A percentile compares a stretch with the other conserved stretches of the same genome.
These are phyloP conservation scores for Marasmarcha lunaedactyla DNA, from an alignment of 2,888 invertebrate species.

Conservation along the genomic window DNA sequence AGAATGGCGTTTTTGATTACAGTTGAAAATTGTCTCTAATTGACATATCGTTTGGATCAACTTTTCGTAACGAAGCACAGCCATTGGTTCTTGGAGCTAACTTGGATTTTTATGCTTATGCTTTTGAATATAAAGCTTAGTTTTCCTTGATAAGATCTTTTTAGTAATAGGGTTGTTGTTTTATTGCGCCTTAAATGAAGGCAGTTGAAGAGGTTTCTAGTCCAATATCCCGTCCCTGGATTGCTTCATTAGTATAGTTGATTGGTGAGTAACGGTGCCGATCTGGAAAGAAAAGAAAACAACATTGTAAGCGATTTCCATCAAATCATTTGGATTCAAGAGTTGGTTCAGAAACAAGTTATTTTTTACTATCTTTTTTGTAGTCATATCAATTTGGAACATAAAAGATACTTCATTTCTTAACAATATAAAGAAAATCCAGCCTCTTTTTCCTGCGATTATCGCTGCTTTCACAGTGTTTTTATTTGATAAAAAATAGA, in stretches of 20 bases:
- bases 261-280: slow-evolving; percentile 47
- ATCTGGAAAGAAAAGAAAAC: slow-evolving; percentile 50
- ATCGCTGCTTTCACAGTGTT: too few species aligned
- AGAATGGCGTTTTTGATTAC: slow-evolving; percentile 42
- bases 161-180: slow-evolving; percentile 34
- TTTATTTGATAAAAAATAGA: too few species aligned
- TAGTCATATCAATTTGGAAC: too few species aligned
- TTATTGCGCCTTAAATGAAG: slow-evolving; percentile 47
- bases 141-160: slow-evolving; percentile 24
- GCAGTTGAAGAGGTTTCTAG: slow-evolving; percentile 45
- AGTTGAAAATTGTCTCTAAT: slow-evolving; percentile 43
- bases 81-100: slow-evolving; percentile 41
- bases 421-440: too few species aligned
- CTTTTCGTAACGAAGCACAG: slow-evolving; percentile 40
- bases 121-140: slow-evolving; percentile 29
- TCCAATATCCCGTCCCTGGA: slow-evolving; percentile 62
- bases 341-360: too few species aligned
- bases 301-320: too few species aligned
- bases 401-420: too few species aligned
- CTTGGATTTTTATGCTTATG: slow-evolving; percentile 26
- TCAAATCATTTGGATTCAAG: too few species aligned
- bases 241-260: slow-evolving; percentile 62
- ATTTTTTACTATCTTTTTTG: too few species aligned
- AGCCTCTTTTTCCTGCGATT: too few species aligned
- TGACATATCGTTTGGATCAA: slow-evolving; percentile 54